Evolutionary conservation across 2,888 invertebrate species (phyloP), one percentile per base, ranked within the genome.

Genomic region (Agriopis aurantiaria): DNA sequence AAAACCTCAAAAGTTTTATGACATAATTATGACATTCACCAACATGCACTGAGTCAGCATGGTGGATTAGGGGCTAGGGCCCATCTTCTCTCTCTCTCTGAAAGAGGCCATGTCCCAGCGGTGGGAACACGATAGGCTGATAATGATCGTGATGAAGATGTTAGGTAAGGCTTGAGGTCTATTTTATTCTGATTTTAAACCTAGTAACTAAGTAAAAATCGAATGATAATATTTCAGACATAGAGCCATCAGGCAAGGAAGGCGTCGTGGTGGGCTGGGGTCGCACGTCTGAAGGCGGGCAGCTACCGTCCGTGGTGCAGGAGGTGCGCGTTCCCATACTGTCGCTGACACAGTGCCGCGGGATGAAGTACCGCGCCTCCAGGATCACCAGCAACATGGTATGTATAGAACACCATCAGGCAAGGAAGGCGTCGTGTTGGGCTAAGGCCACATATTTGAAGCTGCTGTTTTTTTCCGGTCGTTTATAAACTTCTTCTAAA

Each of bases 201-300:
- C 33, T 33, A 33, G 17, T 23, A 23, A 23, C 17, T 23, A 33
- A 33, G 33, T 33, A 33, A 33, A 5, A 33, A 33, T 0, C 33
- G 33, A 12, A 7, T 55, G 9, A n/a, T 55, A 8, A n/a, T n/a
- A 17, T 75, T 74, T 9, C 79, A 96, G 96, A 90, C 68, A 85
- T 86, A 40, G 97, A 97, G 80, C 97, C 97, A 59, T 95, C 96
- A 0, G 97, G 97, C 46, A 96, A 96, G 81, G 92, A 95, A 67
- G 98, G 97, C 10, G 96, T 97, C 0, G 98, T 97, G 8, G 97
- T 98, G 9, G 98, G 98, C 3, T 98, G 98, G 98, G 98, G 98
- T 0, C 95, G 98, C 8, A 97, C 97, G 0, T 95, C 97, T 0
- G 98, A 98, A 86, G 97, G 97, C 4, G 98, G 98, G 0, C 96